A percentile compares a stretch with the other conserved stretches of the same genome.
phyloP scores from a whole-genome alignment of 2,113 vertebrate genomes.

The Loxodonta africana region DNA sequence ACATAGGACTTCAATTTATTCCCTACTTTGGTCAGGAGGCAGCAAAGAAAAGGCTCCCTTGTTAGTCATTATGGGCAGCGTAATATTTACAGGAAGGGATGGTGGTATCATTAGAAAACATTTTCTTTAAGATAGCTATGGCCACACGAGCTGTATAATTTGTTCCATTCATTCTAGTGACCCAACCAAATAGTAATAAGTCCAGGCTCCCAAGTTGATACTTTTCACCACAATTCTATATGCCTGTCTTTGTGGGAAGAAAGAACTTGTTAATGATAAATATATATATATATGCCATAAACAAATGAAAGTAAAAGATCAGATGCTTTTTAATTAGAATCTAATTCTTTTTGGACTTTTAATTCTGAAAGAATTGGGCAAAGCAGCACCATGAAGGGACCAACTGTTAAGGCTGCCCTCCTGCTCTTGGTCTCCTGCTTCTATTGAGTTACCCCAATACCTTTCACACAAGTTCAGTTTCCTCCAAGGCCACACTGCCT shows the following conservation, averaged over 20 bases:
- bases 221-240: not conserved
- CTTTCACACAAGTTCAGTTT: not conserved
- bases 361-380: not conserved
- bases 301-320: not conserved
- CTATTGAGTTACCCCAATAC: not conserved
- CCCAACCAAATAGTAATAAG: not conserved
- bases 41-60: not conserved
- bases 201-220: not conserved
- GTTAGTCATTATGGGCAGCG: not conserved
- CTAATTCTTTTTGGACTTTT: not conserved
- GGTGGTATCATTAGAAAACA: not conserved
- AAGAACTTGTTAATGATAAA: not conserved
- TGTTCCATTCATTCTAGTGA: not conserved
- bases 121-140: not conserved
- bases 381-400: not conserved
- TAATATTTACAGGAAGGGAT: not conserved
- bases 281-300: not conserved
- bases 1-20: not conserved
- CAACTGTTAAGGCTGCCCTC: not conserved
- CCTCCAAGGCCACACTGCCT: not conserved
- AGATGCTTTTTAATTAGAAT: conserved; percentile 2
- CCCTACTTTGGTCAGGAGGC: not conserved
- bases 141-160: not conserved
- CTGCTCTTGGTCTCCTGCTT: not conserved
- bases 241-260: not conserved